phyloP scores from a whole-genome alignment of 2,797 vertebrate species.

The Corythornis leucogaster region DNA sequence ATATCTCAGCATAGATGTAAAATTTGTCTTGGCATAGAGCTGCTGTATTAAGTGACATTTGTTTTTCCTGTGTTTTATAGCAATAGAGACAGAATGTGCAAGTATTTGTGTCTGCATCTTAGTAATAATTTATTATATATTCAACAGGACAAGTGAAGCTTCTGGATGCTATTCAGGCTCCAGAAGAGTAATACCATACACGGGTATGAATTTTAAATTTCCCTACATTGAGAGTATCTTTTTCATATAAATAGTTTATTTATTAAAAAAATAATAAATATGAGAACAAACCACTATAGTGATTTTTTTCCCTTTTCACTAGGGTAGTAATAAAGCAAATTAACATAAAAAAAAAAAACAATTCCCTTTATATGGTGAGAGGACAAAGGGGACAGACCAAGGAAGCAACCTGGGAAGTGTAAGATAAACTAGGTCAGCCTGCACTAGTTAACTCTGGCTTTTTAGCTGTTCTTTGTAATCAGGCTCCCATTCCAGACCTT shows the following conservation, averaged over 20 bases:
- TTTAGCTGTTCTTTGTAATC: not conserved
- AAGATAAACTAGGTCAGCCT: not conserved
- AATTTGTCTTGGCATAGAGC: not conserved
- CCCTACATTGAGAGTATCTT: not conserved
- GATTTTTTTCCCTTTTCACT: not conserved
- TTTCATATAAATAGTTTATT: not conserved
- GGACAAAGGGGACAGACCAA: not conserved
- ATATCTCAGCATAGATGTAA: not conserved
- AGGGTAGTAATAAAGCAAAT: not conserved
- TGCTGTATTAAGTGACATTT: constrained; percentile 32
- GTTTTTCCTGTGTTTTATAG: not conserved
- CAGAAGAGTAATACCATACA: not conserved
- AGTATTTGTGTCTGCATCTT: constrained; percentile 2
- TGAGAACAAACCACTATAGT: not conserved
- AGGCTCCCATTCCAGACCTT: not conserved
- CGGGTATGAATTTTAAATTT: not conserved
- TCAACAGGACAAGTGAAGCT: constrained; percentile 7
- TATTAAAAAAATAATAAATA: not conserved
- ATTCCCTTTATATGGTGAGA: not conserved
- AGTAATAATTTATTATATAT: constrained; percentile 37
- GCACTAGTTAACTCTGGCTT: not conserved
- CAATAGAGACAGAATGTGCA: constrained; percentile 4
- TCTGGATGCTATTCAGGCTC: not conserved
- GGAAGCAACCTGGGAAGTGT: not conserved
- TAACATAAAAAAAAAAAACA: not conserved